A percentile compares a stretch with the other conserved stretches of the same genome.
These are phyloP conservation scores for Bagarius yarrelli DNA, from an alignment of 2,113 vertebrate genomes.

Conservation along the genomic window DNA sequence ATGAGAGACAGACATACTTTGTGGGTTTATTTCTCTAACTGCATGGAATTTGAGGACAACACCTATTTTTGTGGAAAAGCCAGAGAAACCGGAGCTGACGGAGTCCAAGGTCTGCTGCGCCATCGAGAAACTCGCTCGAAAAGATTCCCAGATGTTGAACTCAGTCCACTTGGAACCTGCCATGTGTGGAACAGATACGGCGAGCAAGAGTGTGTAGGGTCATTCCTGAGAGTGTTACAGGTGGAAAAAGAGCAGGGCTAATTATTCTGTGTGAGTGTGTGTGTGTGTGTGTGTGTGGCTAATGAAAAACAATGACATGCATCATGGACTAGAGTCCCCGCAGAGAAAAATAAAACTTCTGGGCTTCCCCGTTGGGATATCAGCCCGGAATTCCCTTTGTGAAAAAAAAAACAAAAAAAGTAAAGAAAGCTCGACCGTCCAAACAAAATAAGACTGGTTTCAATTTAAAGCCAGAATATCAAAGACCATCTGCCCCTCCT, in stretches of 20 bases:
- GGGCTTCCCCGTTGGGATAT: constrained; percentile 58
- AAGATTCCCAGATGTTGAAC: constrained; percentile 73
- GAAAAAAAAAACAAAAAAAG: constrained; percentile 53
- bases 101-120: constrained; percentile 67
- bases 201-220: not conserved
- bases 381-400: constrained; percentile 70
- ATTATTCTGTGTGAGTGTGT: constrained; percentile 36
- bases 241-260: constrained; percentile 19
- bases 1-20: constrained; percentile 46
- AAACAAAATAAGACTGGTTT: constrained; percentile 66
- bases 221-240: constrained; percentile 9
- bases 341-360: constrained; percentile 62
- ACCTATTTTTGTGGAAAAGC: constrained; percentile 73
- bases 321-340: constrained; percentile 60
- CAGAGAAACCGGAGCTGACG: constrained; percentile 69
- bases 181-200: constrained; percentile 57
- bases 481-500: constrained; percentile 70
- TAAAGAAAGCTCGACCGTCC: constrained; percentile 65
- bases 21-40: constrained; percentile 70
- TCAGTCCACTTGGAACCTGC: constrained; percentile 53
- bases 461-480: constrained; percentile 72
- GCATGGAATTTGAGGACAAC: constrained; percentile 72
- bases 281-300: constrained; percentile 56
- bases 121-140: constrained; percentile 64
- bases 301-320: constrained; percentile 69